These are phyloP conservation scores for Grus americana DNA, from an alignment of 2,113 vertebrate genomes.

Conservation along the genomic window DNA sequence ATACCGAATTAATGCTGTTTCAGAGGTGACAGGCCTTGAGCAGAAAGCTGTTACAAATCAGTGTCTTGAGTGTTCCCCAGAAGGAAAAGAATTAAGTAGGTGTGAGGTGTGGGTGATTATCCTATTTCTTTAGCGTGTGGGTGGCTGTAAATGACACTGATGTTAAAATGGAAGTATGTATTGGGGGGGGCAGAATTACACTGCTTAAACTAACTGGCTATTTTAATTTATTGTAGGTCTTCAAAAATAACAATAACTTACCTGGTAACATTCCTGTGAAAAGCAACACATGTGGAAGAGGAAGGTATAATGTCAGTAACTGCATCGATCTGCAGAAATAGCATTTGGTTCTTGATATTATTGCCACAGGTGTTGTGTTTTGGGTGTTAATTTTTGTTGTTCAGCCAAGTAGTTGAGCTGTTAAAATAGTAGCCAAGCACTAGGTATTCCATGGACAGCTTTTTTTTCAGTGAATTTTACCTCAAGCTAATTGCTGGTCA, in stretches of 20 bases:
- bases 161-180: not conserved
- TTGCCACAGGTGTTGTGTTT: not conserved
- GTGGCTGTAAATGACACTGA: not conserved
- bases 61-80: not conserved
- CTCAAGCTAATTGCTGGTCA: not conserved
- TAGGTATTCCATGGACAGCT: not conserved
- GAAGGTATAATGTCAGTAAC: not conserved
- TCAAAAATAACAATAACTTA: not conserved
- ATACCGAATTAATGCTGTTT: not conserved
- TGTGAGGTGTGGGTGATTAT: not conserved
- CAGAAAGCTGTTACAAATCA: not conserved
- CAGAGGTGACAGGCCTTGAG: not conserved
- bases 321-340: not conserved
- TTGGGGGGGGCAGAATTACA: not conserved
- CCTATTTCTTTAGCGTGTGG: not conserved
- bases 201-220: not conserved
- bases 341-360: not conserved
- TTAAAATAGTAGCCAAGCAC: not conserved
- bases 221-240: conserved; percentile 30
- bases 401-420: not conserved
- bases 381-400: not conserved
- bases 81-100: not conserved
- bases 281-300: not conserved
- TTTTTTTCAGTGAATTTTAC: not conserved
- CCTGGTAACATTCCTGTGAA: not conserved